A percentile compares a stretch with the other conserved stretches of the same genome.
phyloP scores from a whole-genome alignment of 37 sponge, comb jelly and placozoan genomes.

The Spongia lamella region DNA sequence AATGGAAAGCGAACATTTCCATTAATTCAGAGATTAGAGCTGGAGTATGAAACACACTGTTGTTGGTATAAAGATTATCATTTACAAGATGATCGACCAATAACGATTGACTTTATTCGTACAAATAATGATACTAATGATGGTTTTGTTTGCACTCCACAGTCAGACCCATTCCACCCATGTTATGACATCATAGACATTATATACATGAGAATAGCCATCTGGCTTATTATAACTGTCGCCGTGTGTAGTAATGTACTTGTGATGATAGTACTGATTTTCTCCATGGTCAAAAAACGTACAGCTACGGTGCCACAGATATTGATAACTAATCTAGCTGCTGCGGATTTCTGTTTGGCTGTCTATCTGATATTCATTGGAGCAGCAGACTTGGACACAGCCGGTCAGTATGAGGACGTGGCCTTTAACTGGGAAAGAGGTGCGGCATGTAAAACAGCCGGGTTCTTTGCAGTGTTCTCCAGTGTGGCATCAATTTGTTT shows the following conservation, averaged over 20 bases:
- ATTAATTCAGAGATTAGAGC: too few species aligned
- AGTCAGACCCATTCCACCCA: slow-evolving; percentile 56
- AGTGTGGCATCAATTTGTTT: slow-evolving; percentile 51
- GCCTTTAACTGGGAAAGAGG: slow-evolving; percentile 60
- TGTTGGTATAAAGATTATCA: too few species aligned
- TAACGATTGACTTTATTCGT: too few species aligned
- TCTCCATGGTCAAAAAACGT: slow-evolving; percentile 3
- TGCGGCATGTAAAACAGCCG: slow-evolving; percentile 53
- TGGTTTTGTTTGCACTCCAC: slow-evolving; percentile 30
- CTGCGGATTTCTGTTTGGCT: slow-evolving; percentile 71
- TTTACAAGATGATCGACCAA: too few species aligned
- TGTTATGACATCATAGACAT: slow-evolving; percentile 66
- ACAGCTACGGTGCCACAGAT: neutral
- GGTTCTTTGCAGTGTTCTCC: slow-evolving; percentile 68
- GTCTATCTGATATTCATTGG: slow-evolving; percentile 66
- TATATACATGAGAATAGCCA: slow-evolving; percentile 26
- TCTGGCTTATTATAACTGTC: slow-evolving; percentile 64
- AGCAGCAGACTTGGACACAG: slow-evolving; percentile 38
- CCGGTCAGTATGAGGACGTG: slow-evolving; percentile 21
- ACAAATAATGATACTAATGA: neutral
- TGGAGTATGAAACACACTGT: too few species aligned
- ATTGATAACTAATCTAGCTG: slow-evolving; percentile 49
- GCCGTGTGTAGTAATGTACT: slow-evolving; percentile 49
- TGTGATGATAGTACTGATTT: slow-evolving; percentile 50
- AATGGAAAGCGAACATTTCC: too few species aligned